Conservation (phyloP, 2,797 vertebrate species). For the Scarus forsteni region DNA sequence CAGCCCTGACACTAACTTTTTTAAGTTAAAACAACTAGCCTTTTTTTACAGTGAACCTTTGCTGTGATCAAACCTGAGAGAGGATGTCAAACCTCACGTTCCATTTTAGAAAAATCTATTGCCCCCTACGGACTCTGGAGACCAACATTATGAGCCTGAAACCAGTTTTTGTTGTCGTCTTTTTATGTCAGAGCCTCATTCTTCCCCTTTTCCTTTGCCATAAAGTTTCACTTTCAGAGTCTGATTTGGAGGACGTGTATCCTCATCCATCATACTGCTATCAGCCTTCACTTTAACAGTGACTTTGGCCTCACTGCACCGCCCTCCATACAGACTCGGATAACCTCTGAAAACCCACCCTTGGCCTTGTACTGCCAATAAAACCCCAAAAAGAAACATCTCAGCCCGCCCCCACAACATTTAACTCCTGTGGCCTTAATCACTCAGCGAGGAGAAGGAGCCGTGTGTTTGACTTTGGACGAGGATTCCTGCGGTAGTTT, state of each 20-base stretch:
- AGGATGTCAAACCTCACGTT: neutral
- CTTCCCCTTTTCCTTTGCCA: constrained; percentile 17
- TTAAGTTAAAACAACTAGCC: too few species aligned
- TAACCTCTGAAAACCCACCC: constrained; percentile 64
- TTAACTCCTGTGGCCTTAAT: constrained; percentile 35
- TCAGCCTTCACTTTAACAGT: constrained; percentile 67
- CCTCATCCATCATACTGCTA: constrained; percentile 80
- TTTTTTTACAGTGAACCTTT: too few species aligned
- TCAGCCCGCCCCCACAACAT: constrained; percentile 32
- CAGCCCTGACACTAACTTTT: too few species aligned
- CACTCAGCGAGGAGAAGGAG: constrained; percentile 41
- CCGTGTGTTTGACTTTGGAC: constrained; percentile 67
- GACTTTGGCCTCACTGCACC: constrained; percentile 42
- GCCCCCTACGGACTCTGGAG: neutral
- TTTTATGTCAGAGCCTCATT: constrained; percentile 10
- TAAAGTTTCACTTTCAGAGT: constrained; percentile 29
- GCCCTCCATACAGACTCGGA: constrained; percentile 65
- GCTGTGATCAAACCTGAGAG: neutral
- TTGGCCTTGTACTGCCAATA: constrained; percentile 64
- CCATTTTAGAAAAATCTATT: neutral
- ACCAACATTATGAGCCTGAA: neutral
- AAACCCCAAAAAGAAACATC: constrained; percentile 49
- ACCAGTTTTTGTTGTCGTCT: constrained; percentile 11
- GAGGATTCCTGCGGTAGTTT: constrained; percentile 63
- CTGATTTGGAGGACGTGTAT: constrained; percentile 41